Evolutionary conservation across 2,113 vertebrate species (phyloP).

Genomic region (Heterotilapia buettikoferi): DNA sequence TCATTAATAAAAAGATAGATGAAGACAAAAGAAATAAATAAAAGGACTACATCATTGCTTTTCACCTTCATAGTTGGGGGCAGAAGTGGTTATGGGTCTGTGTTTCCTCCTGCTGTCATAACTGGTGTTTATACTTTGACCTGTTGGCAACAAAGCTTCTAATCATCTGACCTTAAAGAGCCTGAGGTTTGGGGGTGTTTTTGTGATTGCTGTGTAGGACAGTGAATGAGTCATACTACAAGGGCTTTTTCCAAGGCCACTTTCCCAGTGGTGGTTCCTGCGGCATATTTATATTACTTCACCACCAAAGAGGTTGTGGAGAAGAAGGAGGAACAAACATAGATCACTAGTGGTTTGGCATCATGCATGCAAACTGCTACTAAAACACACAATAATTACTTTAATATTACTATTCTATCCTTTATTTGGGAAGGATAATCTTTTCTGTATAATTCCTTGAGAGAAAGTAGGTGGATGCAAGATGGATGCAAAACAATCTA

Average conservation of each 20-base stretch:
- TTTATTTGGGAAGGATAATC: background rate
- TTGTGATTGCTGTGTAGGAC: slow-evolving; percentile 3
- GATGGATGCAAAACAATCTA: background rate
- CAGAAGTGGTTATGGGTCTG: background rate
- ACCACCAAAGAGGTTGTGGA: background rate
- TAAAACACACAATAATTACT: background rate
- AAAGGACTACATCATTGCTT: background rate
- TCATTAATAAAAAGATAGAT: background rate
- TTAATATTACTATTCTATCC: background rate
- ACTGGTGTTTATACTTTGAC: slow-evolving; percentile 2
- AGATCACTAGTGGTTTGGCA: background rate
- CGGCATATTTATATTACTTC: slow-evolving; percentile 24
- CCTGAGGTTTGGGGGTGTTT: slow-evolving; percentile 32
- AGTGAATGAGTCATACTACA: slow-evolving; percentile 46
- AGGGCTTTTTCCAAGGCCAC: slow-evolving; percentile 39
- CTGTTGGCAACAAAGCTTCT: slow-evolving; percentile 4
- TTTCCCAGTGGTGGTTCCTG: slow-evolving; percentile 35
- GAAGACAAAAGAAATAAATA: background rate
- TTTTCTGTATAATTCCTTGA: background rate
- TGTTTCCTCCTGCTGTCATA: background rate
- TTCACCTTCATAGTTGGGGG: background rate
- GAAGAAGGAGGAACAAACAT: background rate
- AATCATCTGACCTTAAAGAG: slow-evolving; percentile 12
- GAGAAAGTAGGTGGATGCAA: background rate
- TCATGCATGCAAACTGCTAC: background rate